phyloP scores from a whole-genome alignment of 1,140 invertebrate genomes.

The Drosophila kikkawai region DNA sequence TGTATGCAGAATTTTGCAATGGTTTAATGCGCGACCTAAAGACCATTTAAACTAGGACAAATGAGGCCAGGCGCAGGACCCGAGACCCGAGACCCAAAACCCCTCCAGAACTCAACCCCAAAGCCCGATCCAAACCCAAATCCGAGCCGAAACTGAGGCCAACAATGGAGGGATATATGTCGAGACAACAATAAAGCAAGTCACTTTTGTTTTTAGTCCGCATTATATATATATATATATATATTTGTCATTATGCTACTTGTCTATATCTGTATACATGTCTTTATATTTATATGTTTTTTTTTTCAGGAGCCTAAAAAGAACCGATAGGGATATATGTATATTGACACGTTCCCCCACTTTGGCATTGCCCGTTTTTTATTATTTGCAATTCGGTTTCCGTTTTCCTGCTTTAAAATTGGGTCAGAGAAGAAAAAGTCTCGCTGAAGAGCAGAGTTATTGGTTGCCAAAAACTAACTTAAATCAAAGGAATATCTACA shows the following conservation, averaged over 20 bases:
- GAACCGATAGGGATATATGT: slow-evolving; percentile 25
- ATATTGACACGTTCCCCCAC: slow-evolving; percentile 32
- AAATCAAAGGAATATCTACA: neutral
- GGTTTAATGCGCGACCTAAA: slow-evolving; percentile 80
- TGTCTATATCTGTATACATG: slow-evolving; percentile 3
- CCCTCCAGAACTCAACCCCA: slow-evolving; percentile 29
- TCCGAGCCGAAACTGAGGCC: slow-evolving; percentile 30
- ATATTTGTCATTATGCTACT: slow-evolving; percentile 56
- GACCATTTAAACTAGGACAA: slow-evolving; percentile 79
- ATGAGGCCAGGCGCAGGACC: slow-evolving; percentile 48
- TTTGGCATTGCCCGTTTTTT: slow-evolving; percentile 22
- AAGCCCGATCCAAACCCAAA: slow-evolving; percentile 14
- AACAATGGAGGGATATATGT: slow-evolving; percentile 74
- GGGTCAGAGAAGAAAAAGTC: slow-evolving; percentile 26
- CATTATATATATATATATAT: slow-evolving; percentile 55
- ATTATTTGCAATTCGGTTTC: slow-evolving; percentile 16
- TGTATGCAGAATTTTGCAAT: slow-evolving; percentile 65
- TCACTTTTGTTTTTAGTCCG: slow-evolving; percentile 80
- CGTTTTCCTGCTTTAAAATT: slow-evolving; percentile 38
- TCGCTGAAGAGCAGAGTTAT: neutral
- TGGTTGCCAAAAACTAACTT: slow-evolving; percentile 6
- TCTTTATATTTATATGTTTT: slow-evolving; percentile 8
- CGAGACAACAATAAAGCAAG: slow-evolving; percentile 79
- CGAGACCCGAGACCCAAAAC: slow-evolving; percentile 25
- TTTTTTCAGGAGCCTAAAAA: slow-evolving; percentile 20